Evolutionary conservation across 2,888 invertebrate species (phyloP), one percentile per base, ranked within the genome.

Genomic region (Diaprepes abbreviatus): DNA sequence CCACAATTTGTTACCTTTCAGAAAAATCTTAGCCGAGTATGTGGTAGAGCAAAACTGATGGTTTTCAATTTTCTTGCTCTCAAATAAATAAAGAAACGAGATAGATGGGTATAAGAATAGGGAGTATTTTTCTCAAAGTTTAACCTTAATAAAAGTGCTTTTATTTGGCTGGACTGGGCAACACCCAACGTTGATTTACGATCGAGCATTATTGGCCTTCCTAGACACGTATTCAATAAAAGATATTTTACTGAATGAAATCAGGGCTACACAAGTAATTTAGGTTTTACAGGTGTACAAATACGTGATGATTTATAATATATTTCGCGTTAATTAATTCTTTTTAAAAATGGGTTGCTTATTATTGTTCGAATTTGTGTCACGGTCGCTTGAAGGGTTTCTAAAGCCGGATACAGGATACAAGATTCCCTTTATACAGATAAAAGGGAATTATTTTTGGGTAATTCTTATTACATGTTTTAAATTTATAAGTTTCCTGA

Each of bases 191-290:
- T 52, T 69, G 68, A 69, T 69, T 69, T 69, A 69, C 58, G 63
- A 58, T 28, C 38, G n/a, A 31, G 48, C 48, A 64, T 55, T 69
- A 68, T 63, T 69, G 43, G 63, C 63, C 57, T 31, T 48, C 52
- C 63, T 31, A 63, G 52, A 58, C 69, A 69, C 69, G 69, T 69
- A 48, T 69, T 69, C 69, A 69, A 69, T 69, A 64, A 64, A 58
- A 50, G 54, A 59, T 66, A 60, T 66, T 66, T 66, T 40, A 43
- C 21, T 43, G 62, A 60, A 62, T 55, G 21, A 43, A 59, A 59
- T 45, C 59, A 43, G 17, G 57, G 24, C 21, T 50, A 57, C 45
- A 57, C 36, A 57, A 57, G 65, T 65, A 65, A 59, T 66, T 66
- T 40, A 21, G 40, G 9, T 36, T 28, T 58, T 66, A 66, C 66